Base-by-base conservation (phyloP, 2,888 invertebrate genomes). In the Epiblema foenella region DNA sequence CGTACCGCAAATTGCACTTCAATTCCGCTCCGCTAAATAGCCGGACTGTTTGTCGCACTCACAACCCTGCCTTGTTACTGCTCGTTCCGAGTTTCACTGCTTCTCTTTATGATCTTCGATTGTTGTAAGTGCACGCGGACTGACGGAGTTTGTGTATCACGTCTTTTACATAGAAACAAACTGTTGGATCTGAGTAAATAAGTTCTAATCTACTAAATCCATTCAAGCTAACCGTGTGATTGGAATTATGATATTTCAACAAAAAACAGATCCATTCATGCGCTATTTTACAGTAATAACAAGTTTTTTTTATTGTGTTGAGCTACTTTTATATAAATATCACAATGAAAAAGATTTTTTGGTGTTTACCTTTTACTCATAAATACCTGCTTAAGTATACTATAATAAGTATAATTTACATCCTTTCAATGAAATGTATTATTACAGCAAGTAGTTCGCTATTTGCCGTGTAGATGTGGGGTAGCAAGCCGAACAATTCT, bases 21-120 rank as follows among this genome's bases (percentile, higher is more conserved):
- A 83, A 88, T 88, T 85, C 80, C 81, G 80, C 81, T 78, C 76
- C 81, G 82, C 81, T 85, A 83, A 85, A 79, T 79, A 70, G 68
- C 82, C 78, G 82, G 79, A 81, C 81, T 84, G 86, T 86, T 85
- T 87, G 83, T 83, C 81, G 81, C 80, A 75, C 83, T 83, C 81
- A 81, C 80, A 75, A 72, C 69, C 63, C 64, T 60, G 66, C 80
- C 77, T 75, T 70, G 67, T 65, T 74, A 77, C 78, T 77, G 76
- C 59, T 51, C 75, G 71, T 68, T 24, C 68, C 72, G 70, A 75
- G 67, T 75, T 67, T 20, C 11, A 62, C 57, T 56, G 20, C 49
- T 69, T 60, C 46, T 63, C 51, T 72, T 51, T 69, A 39, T 58
- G 42, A 18, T 60, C 68, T 54, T 52, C 68, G 29, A 51, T 57